These are phyloP conservation scores for Enteromius unitaeniatus DNA, from an alignment of 2,797 vertebrate genomes.

Conservation along the genomic window DNA sequence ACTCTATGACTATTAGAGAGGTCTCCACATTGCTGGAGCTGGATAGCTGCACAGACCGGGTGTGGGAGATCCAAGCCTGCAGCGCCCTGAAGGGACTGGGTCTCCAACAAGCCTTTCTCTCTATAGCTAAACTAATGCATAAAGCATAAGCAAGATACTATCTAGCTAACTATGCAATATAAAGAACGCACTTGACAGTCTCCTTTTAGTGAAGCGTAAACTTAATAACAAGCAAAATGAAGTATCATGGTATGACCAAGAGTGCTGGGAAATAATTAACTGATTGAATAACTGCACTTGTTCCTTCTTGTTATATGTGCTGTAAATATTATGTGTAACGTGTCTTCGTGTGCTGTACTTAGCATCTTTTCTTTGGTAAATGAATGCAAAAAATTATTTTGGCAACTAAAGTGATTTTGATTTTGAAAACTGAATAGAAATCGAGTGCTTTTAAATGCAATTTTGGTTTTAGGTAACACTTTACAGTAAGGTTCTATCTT, in stretches of 20 bases:
- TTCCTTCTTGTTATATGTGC: background rate
- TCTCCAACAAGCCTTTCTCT: constrained; percentile 79
- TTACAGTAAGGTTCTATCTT: background rate
- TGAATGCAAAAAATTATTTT: background rate
- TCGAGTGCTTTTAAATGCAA: background rate
- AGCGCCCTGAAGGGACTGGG: constrained; percentile 82
- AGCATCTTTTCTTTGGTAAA: too few relatives aligned
- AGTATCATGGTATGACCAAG: background rate
- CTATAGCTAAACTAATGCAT: constrained; percentile 78
- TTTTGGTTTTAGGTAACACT: background rate
- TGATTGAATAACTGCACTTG: background rate
- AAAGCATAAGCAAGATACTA: constrained; percentile 63
- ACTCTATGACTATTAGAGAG: constrained; percentile 75
- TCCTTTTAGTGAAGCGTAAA: background rate
- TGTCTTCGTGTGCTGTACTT: too few relatives aligned
- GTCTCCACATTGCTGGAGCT: constrained; percentile 74
- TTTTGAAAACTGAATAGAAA: background rate
- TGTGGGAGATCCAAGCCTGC: constrained; percentile 85
- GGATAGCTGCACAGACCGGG: constrained; percentile 55
- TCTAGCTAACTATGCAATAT: background rate
- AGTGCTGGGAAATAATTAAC: background rate
- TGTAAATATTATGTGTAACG: background rate
- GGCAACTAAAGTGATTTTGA: background rate
- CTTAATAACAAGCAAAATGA: background rate
- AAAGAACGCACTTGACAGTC: background rate